Base-by-base conservation (phyloP, 2,888 invertebrate genomes). In the Ophion slaviceki region DNA sequence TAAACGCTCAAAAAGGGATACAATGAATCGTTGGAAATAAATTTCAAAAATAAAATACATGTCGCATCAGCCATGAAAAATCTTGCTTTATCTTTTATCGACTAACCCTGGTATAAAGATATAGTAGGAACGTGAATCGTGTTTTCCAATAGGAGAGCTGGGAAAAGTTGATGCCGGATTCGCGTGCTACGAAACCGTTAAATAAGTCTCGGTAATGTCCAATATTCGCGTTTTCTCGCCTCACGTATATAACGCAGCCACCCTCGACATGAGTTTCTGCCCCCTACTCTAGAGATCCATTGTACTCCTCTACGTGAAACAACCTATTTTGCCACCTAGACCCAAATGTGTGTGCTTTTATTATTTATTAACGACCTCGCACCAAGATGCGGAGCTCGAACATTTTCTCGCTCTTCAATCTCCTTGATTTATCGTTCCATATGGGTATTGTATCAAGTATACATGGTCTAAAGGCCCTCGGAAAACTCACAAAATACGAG, bases 111-210 rank as follows among this genome's bases (percentile, higher is more conserved):
- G 7, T 40, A 59, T 45, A 68, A 17, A 59, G 11, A 59, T 32
- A 14, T 68, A 24, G n/a, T 17, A 20, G 28, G 57, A 67, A 59
- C 24, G 17, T 47, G 80, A 80, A 72, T n/a, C 53, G 62, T 45
- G 45, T 17, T 62, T 24, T 32, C 70, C 28, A 28, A 62, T 24
- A 68, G 28, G 64, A 71, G 70, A 75, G 36, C 32, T 20, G 61
- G 68, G 75, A 61, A 20, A 66, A 70, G 87, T 79, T 93, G 92
- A 93, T 93, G 92, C 83, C 74, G 88, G 62, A 89, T 90, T 93
- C 90, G 93, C 93, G 93, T 93, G 93, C 89, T 87, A 87, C 87
- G 87, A 88, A 87, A 90, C 90, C 90, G 90, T 93, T 93, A 92
- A 88, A 77, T 87, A 78, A 90, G 90, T 91, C 90, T 67, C 89